phyloP scores from a whole-genome alignment of 2,113 vertebrate species.

The Marcusenius ussheri region DNA sequence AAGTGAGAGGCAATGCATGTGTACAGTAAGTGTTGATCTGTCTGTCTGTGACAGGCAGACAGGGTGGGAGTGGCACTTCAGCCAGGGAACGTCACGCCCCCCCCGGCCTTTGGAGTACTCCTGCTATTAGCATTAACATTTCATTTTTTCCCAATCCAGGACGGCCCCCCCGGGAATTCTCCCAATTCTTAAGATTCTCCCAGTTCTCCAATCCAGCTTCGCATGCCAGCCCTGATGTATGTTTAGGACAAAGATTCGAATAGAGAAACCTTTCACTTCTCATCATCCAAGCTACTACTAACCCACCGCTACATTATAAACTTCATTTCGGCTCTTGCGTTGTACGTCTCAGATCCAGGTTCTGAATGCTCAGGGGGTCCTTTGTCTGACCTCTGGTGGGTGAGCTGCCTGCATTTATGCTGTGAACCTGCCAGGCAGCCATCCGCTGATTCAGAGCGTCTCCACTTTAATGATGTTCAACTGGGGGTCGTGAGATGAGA shows the following conservation, averaged over 20 bases:
- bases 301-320: not conserved
- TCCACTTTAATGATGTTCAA: conserved; percentile 62
- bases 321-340: not conserved
- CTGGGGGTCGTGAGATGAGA: conserved; percentile 40
- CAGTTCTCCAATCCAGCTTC: not conserved
- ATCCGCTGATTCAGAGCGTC: conserved; percentile 41
- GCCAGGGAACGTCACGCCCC: not conserved
- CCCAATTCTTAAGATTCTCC: not conserved
- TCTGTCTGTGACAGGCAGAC: not conserved
- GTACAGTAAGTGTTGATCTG: not conserved
- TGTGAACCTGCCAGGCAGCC: not conserved
- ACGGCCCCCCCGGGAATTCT: not conserved
- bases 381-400: not conserved
- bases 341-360: not conserved
- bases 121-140: not conserved
- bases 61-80: not conserved
- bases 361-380: not conserved
- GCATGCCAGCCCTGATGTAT: not conserved
- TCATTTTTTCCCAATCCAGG: not conserved
- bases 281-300: not conserved
- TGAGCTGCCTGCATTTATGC: not conserved
- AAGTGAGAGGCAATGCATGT: not conserved
- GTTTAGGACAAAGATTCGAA: not conserved
- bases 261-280: not conserved
- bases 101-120: not conserved